Evolutionary conservation across 2,113 vertebrate genomes (phyloP).

Genomic region (Ramphastos sulfuratus): DNA sequence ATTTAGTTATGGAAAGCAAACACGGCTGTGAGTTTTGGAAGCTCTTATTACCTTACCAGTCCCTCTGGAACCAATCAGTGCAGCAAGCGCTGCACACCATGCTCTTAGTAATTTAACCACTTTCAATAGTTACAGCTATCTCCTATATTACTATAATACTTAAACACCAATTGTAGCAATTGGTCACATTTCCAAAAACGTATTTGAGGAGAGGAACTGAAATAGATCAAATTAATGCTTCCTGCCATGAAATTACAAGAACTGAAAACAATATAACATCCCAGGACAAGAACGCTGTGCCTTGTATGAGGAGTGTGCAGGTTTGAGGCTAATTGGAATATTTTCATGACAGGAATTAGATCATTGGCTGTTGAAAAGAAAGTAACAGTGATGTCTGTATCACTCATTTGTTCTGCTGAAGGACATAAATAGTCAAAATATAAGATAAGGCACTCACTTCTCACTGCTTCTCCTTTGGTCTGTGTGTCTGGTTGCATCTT

Average conservation of each 20-base stretch:
- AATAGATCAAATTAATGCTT: neutral
- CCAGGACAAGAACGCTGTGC: neutral
- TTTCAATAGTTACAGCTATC: neutral
- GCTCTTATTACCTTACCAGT: neutral
- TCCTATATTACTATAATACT: neutral
- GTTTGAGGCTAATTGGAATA: too few species aligned
- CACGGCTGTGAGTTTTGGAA: neutral
- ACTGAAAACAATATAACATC: neutral
- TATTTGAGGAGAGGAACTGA: neutral
- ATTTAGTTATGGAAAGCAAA: neutral
- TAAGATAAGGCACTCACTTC: too few species aligned
- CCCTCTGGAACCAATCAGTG: conserved; percentile 22
- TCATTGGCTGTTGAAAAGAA: too few species aligned
- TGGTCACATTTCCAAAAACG: neutral
- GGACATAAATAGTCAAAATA: too few species aligned
- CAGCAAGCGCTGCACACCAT: neutral
- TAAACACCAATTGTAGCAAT: neutral
- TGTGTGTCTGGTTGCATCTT: too few species aligned
- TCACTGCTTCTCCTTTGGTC: too few species aligned
- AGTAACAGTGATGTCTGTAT: too few species aligned
- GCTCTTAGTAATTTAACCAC: neutral
- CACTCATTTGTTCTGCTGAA: too few species aligned
- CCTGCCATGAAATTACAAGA: neutral
- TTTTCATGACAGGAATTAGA: too few species aligned
- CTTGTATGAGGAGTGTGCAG: neutral